phyloP scores from a whole-genome alignment of 1,140 invertebrate species.

The Megathymus violae region DNA sequence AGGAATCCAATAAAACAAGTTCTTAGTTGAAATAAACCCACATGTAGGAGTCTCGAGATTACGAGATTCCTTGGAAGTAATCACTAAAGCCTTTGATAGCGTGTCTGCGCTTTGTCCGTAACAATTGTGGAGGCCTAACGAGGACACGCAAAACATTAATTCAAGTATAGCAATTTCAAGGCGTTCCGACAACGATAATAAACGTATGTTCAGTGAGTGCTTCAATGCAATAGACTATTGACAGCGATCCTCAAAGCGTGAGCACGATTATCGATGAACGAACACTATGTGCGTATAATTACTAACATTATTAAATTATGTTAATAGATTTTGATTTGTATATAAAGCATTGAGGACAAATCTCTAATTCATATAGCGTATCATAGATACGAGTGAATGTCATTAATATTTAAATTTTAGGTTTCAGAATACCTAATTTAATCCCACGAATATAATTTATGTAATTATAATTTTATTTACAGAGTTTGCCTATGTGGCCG shows the following conservation, averaged over 20 bases:
- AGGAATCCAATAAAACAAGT: neutral
- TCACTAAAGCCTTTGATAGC: slow-evolving; percentile 7
- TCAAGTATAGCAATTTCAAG: slow-evolving; percentile 29
- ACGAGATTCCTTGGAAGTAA: neutral
- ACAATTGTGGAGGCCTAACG: slow-evolving; percentile 30
- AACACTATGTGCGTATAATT: neutral
- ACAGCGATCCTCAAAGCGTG: slow-evolving; percentile 31
- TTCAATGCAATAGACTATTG: slow-evolving; percentile 33
- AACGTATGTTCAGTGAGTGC: slow-evolving; percentile 25
- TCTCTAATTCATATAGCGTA: too few relatives aligned
- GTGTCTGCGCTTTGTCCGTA: slow-evolving; percentile 24
- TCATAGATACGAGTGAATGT: too few relatives aligned
- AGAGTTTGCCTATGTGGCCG: too few relatives aligned
- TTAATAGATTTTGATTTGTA: too few relatives aligned
- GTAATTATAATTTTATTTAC: too few relatives aligned
- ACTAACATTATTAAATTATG: too few relatives aligned
- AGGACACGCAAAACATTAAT: slow-evolving; percentile 36
- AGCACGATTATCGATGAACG: slow-evolving; percentile 29
- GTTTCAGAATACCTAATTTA: too few relatives aligned
- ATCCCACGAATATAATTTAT: too few relatives aligned
- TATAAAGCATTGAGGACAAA: too few relatives aligned
- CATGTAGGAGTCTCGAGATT: neutral
- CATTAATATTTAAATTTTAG: too few relatives aligned
- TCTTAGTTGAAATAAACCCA: slow-evolving; percentile 1
- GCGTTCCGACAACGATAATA: slow-evolving; percentile 32